Evolutionary conservation across 2,888 invertebrate genomes (phyloP).

Genomic region (Cataglyphis cursor): DNA sequence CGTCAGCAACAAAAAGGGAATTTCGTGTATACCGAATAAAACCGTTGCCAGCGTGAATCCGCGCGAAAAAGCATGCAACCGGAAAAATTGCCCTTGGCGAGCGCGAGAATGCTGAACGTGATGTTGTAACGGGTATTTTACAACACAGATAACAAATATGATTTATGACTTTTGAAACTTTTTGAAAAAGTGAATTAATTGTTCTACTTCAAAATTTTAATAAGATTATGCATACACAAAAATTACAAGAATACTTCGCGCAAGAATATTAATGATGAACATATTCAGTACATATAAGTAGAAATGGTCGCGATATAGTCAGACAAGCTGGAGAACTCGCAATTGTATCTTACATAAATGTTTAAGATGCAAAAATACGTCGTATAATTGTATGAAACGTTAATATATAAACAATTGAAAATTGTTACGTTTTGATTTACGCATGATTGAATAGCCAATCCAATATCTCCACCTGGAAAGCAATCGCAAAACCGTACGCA

Average conservation of each 20-base stretch:
- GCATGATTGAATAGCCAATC: slow-evolving; percentile 31
- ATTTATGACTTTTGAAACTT: background rate
- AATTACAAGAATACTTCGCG: background rate
- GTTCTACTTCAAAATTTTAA: background rate
- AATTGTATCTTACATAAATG: background rate
- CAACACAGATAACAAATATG: slow-evolving; percentile 2
- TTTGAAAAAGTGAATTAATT: background rate
- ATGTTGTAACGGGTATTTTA: background rate
- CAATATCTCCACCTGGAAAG: slow-evolving; percentile 17
- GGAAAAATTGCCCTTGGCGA: slow-evolving; percentile 22
- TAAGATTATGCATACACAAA: background rate
- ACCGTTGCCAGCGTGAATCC: background rate
- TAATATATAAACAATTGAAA: slow-evolving; percentile 13
- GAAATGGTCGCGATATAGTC: background rate
- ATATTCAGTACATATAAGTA: background rate
- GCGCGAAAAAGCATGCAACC: slow-evolving; percentile 11
- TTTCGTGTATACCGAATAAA: slow-evolving; percentile 16
- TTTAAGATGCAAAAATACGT: background rate
- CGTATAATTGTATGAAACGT: background rate
- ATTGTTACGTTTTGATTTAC: slow-evolving; percentile 29
- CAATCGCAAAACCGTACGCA: background rate
- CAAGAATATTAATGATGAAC: background rate
- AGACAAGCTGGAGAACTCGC: background rate
- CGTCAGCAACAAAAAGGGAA: background rate
- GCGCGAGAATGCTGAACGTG: slow-evolving; percentile 6